Conservation (phyloP, 2,797 vertebrate species). For the Manis crassicaudata region DNA sequence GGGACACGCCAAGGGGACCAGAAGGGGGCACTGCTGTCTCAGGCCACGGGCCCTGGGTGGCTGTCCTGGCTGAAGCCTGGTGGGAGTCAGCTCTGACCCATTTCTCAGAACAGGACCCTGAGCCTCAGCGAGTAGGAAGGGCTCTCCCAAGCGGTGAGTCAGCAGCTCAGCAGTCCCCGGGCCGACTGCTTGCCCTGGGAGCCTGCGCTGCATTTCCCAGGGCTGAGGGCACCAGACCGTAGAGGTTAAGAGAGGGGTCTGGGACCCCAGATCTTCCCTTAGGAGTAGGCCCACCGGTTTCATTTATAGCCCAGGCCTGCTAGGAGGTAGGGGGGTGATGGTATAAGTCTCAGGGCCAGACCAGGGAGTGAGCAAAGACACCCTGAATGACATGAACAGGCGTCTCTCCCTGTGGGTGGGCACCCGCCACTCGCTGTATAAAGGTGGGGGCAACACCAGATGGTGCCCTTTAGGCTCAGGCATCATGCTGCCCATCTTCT, state of each 20-base stretch:
- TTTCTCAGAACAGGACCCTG: not conserved
- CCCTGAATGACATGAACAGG: fast-evolving
- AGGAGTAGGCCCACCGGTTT: not conserved
- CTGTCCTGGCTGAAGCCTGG: not conserved
- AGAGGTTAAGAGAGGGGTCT: not conserved
- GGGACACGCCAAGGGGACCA: fast-evolving
- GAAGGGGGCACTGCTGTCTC: not conserved
- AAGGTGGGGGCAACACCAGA: not conserved
- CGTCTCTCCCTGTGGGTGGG: not conserved
- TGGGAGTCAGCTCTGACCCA: too few relatives aligned
- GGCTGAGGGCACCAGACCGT: not conserved
- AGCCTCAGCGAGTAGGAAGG: not conserved
- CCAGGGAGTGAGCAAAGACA: not conserved
- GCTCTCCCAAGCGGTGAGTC: too few relatives aligned
- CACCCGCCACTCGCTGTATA: fast-evolving
- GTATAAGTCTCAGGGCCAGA: not conserved
- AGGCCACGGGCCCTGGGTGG: not conserved
- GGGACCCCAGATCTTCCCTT: not conserved
- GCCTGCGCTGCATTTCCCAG: not conserved
- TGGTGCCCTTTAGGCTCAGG: not conserved
- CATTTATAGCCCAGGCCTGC: not conserved
- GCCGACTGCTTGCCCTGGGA: not conserved
- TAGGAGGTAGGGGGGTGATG: too few relatives aligned
- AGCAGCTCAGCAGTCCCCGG: not conserved
- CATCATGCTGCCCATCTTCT: not conserved